Conservation (phyloP, 35 echinoderm and acorn worm species). For the Acanthaster planci region DNA sequence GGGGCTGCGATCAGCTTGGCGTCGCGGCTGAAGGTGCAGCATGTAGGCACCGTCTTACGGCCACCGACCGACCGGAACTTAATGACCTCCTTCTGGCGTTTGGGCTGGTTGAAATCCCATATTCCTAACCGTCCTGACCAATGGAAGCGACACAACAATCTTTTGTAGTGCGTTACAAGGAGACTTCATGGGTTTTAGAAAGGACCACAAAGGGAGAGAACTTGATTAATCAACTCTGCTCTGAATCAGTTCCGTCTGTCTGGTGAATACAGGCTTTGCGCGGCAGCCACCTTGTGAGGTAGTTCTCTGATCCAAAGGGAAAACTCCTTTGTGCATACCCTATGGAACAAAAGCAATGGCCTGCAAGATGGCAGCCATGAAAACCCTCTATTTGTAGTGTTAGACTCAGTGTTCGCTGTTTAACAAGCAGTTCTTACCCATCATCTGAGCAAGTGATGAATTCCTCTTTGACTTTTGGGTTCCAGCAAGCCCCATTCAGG, state of each 20-base stretch:
- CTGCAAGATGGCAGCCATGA: too few species aligned
- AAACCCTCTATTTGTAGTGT: too few species aligned
- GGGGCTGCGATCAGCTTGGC: constrained; percentile 76
- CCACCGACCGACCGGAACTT: constrained; percentile 75
- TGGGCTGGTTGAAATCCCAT: constrained; percentile 71
- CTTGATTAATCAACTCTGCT: too few species aligned
- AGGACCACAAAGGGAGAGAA: too few species aligned
- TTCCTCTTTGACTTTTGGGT: constrained; percentile 84
- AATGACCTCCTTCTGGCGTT: constrained; percentile 70
- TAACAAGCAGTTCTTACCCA: constrained; percentile 60
- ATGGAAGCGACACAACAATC: not conserved
- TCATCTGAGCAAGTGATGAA: constrained; percentile 95
- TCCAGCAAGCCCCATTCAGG: constrained; percentile 93
- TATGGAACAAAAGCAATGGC: too few species aligned
- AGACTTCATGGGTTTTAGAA: too few species aligned
- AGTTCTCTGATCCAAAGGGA: too few species aligned
- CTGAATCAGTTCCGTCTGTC: too few species aligned
- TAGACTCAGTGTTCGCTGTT: too few species aligned
- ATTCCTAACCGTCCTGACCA: constrained; percentile 76
- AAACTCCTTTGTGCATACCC: too few species aligned
- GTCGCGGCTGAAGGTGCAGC: constrained; percentile 83
- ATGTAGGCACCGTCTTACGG: constrained; percentile 74
- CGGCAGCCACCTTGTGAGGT: too few species aligned
- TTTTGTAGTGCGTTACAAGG: not conserved
- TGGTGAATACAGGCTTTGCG: too few species aligned